These are phyloP conservation scores for Conistra vaccinii DNA, from an alignment of 2,888 invertebrate genomes.

Conservation along the genomic window DNA sequence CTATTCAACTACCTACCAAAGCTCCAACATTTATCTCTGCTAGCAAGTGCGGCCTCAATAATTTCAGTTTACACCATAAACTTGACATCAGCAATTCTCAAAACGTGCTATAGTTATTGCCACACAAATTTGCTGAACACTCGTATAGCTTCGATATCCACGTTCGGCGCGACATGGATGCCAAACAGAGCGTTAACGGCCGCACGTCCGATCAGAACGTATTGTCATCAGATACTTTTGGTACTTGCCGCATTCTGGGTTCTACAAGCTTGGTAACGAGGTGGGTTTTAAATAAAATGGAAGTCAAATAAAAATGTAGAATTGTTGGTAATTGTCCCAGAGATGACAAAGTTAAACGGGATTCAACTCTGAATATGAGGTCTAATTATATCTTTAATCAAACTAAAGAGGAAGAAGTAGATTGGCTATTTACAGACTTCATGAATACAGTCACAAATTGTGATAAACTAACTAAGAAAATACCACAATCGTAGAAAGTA, in stretches of 20 bases:
- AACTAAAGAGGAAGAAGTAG: neutral
- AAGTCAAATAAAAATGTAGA: slow-evolving; percentile 8
- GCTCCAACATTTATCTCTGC: neutral
- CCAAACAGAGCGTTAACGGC: slow-evolving; percentile 81
- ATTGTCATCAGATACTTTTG: slow-evolving; percentile 67
- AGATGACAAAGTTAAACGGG: neutral
- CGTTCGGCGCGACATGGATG: slow-evolving; percentile 67
- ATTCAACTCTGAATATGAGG: neutral
- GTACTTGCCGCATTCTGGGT: slow-evolving; percentile 35
- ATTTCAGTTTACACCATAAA: slow-evolving; percentile 1
- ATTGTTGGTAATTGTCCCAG: neutral
- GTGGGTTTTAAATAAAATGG: slow-evolving; percentile 4
- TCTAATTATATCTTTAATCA: neutral
- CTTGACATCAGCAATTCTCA: neutral
- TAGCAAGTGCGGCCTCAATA: neutral
- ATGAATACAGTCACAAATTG: neutral
- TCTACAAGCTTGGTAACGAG: slow-evolving; percentile 39
- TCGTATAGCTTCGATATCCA: slow-evolving; percentile 65
- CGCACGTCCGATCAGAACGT: slow-evolving; percentile 69
- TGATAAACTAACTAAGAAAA: slow-evolving; percentile 21
- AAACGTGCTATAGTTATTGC: slow-evolving; percentile 30
- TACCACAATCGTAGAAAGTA: slow-evolving; percentile 33
- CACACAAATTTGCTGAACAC: slow-evolving; percentile 21
- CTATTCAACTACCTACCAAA: neutral
- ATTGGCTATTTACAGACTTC: neutral